phyloP scores from a whole-genome alignment of 2,113 vertebrate species.

The Syngnathus scovelli region DNA sequence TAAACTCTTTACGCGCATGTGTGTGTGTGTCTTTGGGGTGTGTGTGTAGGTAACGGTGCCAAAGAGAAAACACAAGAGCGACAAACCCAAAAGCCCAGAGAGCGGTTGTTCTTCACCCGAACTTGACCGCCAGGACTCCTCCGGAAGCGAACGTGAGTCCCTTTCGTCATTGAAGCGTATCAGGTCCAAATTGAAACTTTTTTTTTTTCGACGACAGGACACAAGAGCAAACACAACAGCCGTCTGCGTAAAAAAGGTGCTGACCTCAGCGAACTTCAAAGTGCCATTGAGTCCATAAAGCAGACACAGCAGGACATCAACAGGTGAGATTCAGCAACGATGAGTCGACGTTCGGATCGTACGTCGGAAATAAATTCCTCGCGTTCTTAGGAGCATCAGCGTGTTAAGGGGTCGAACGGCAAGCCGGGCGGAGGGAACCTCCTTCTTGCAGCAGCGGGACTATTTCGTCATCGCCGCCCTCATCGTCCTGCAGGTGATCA shows the following conservation, averaged over 20 bases:
- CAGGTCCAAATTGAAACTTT: not conserved
- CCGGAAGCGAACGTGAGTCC: constrained; percentile 87
- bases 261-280: constrained; percentile 91
- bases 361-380: constrained; percentile 1
- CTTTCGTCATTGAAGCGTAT: not conserved
- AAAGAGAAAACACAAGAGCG: constrained; percentile 86
- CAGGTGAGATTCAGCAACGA: constrained; percentile 69
- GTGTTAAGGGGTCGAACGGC: constrained; percentile 79
- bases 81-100: constrained; percentile 81
- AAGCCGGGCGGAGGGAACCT: constrained; percentile 72
- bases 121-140: constrained; percentile 91
- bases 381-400: constrained; percentile 79
- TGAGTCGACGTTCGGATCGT: not conserved
- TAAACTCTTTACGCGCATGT: not conserved
- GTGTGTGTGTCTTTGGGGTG: constrained; percentile 5
- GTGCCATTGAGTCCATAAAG: constrained; percentile 94
- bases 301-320: constrained; percentile 94
- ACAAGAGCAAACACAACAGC: constrained; percentile 82
- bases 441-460: constrained; percentile 91
- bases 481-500: constrained; percentile 85
- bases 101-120: constrained; percentile 93
- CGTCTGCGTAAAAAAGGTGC: constrained; percentile 85
- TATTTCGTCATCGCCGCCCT: constrained; percentile 85
- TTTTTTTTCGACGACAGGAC: constrained; percentile 67
- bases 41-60: constrained; percentile 82